phyloP scores from a whole-genome alignment of 2,113 vertebrate genomes.

The Atlantisia rogersi region DNA sequence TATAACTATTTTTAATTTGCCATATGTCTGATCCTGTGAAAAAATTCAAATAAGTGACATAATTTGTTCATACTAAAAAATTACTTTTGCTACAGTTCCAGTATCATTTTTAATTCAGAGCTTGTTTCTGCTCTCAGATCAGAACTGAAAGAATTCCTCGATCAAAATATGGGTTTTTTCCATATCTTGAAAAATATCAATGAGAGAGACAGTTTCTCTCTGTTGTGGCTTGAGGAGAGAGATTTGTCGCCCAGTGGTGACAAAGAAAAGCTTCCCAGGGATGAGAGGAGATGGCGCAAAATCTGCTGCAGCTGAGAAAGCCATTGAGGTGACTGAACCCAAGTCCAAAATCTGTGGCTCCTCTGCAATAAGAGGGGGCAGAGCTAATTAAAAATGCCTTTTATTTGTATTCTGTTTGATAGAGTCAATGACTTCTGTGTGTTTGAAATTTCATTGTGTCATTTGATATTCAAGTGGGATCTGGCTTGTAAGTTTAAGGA shows the following conservation, averaged over 20 bases:
- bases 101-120: constrained; percentile 8
- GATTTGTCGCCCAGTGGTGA: not conserved
- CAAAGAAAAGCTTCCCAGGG: not conserved
- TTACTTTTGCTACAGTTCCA: not conserved
- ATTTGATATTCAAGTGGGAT: not conserved
- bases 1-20: not conserved
- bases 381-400: not conserved
- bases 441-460: not conserved
- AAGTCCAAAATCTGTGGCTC: not conserved
- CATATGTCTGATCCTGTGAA: not conserved
- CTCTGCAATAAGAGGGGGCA: not conserved
- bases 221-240: not conserved
- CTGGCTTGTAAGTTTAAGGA: not conserved
- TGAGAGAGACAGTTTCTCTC: not conserved
- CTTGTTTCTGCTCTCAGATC: constrained; percentile 43
- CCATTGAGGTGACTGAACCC: not conserved
- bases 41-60: not conserved
- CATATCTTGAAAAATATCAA: not conserved
- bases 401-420: not conserved
- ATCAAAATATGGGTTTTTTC: not conserved
- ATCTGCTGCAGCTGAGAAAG: not conserved
- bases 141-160: not conserved
- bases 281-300: not conserved
- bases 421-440: not conserved
- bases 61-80: not conserved